phyloP scores from a whole-genome alignment of 1,140 invertebrate genomes.

The Lepidurus couesii region DNA sequence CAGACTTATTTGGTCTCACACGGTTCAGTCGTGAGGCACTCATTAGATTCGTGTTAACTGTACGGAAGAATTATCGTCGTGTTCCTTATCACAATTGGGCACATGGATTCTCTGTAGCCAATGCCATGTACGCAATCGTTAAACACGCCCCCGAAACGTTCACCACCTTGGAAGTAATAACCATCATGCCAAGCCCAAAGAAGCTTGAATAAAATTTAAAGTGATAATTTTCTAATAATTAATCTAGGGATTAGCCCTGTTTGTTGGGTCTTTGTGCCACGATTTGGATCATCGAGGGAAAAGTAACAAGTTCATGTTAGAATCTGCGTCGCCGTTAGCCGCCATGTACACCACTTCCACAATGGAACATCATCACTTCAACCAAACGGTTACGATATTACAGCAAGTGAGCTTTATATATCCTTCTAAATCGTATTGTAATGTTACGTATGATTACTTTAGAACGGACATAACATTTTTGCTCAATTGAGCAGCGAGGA shows the following conservation, averaged over 20 bases:
- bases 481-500: constrained; percentile 62
- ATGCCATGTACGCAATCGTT: constrained; percentile 71
- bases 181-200: neutral
- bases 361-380: constrained; percentile 97
- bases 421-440: constrained; percentile 42
- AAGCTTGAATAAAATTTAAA: neutral
- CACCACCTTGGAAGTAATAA: constrained; percentile 53
- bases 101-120: constrained; percentile 77
- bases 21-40: constrained; percentile 58
- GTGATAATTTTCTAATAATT: constrained; percentile 31
- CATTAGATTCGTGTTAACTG: constrained; percentile 67
- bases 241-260: constrained; percentile 62
- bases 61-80: constrained; percentile 72
- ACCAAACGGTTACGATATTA: constrained; percentile 97
- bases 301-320: constrained; percentile 76
- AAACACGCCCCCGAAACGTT: constrained; percentile 55
- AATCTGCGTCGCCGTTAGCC: constrained; percentile 66
- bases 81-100: constrained; percentile 82
- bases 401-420: constrained; percentile 55
- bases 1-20: constrained; percentile 59
- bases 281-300: constrained; percentile 78
- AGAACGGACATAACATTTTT: constrained; percentile 75
- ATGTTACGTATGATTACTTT: constrained; percentile 41
- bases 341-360: constrained; percentile 91
- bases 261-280: constrained; percentile 72